phyloP scores from a whole-genome alignment of 92 coral and sea anemone genomes.

The Phenganax marumi region DNA sequence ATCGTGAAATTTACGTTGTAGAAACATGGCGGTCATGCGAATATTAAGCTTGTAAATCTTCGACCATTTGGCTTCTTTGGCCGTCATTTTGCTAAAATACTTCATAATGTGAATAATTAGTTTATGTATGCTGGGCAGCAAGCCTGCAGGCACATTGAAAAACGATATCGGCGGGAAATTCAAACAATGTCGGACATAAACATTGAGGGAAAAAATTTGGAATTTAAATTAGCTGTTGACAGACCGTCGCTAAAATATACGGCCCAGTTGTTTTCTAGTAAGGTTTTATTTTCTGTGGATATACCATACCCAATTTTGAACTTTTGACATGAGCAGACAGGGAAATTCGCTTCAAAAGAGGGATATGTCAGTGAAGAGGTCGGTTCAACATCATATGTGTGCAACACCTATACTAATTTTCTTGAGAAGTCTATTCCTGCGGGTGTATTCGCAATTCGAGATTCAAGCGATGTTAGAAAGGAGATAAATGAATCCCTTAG shows the following conservation, averaged over 20 bases:
- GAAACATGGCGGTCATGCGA: background rate
- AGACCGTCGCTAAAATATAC: conserved; percentile 63
- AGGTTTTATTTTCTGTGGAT: conserved; percentile 57
- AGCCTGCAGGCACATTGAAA: background rate
- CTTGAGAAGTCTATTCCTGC: conserved; percentile 60
- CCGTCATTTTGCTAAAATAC: background rate
- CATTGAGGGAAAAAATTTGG: conserved; percentile 39
- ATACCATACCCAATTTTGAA: conserved; percentile 60
- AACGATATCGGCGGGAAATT: background rate
- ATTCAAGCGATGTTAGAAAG: conserved; percentile 37
- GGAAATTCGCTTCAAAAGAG: background rate
- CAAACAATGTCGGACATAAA: conserved; percentile 48
- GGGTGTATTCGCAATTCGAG: conserved; percentile 51
- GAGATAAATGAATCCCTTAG: conserved; percentile 54
- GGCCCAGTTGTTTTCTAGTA: conserved; percentile 57
- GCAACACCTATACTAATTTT: conserved; percentile 41
- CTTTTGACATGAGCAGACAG: conserved; percentile 57
- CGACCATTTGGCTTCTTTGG: background rate
- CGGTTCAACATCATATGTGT: background rate
- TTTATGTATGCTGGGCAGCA: background rate
- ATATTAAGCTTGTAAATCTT: background rate
- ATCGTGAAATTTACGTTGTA: background rate
- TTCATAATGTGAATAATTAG: background rate
- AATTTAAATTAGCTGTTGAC: conserved; percentile 54
- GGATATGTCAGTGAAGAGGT: background rate